These are phyloP conservation scores for Drosophila neotestacea DNA, from an alignment of 2,888 invertebrate genomes.

Conservation along the genomic window DNA sequence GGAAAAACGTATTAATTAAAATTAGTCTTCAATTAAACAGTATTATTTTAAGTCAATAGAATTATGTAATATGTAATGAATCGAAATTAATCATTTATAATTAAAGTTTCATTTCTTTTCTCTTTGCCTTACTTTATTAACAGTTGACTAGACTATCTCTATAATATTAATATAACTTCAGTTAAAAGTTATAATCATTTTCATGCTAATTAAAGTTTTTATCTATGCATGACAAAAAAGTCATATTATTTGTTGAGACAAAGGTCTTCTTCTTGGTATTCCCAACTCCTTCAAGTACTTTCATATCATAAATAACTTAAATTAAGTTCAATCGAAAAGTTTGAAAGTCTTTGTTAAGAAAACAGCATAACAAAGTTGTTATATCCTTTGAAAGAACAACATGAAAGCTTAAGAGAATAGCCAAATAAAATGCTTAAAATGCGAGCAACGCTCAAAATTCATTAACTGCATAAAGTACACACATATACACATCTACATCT, in stretches of 20 bases:
- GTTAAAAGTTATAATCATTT: too few relatives aligned
- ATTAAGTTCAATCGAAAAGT: constrained; percentile 36
- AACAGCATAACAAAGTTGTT: constrained; percentile 35
- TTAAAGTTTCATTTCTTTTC: too few relatives aligned
- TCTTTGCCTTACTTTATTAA: too few relatives aligned
- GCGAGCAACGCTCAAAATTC: constrained; percentile 66
- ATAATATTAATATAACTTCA: too few relatives aligned
- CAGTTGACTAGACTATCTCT: too few relatives aligned
- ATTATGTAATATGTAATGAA: too few relatives aligned
- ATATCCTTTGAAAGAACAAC: constrained; percentile 15
- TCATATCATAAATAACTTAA: constrained; percentile 27
- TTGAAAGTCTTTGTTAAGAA: constrained; percentile 19
- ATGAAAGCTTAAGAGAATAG: constrained; percentile 23
- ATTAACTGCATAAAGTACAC: constrained; percentile 64
- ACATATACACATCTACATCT: constrained; percentile 7
- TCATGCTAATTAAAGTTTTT: too few relatives aligned
- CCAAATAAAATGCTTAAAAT: constrained; percentile 32
- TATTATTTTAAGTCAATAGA: too few relatives aligned
- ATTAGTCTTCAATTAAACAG: too few relatives aligned
- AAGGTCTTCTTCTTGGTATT: background rate
- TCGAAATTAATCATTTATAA: too few relatives aligned
- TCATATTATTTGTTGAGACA: too few relatives aligned
- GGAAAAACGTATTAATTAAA: background rate
- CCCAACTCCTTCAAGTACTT: background rate
- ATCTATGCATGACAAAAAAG: too few relatives aligned